Evolutionary conservation across 1,140 invertebrate genomes (phyloP).

Genomic region (Drosophila ananassae): DNA sequence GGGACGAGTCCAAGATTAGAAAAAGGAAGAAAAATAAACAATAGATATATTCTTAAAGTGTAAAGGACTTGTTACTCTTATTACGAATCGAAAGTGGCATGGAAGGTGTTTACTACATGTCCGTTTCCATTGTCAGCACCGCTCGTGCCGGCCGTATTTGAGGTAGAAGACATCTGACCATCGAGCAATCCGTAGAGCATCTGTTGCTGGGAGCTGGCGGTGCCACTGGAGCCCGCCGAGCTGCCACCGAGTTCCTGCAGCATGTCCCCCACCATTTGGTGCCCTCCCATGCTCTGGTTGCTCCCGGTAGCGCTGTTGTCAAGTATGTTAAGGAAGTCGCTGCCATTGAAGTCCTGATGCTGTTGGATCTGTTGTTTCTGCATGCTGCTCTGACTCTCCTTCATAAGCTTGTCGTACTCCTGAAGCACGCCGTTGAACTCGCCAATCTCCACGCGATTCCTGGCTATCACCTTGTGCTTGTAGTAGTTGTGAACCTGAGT

Average conservation of each 20-base stretch:
- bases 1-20: constrained; percentile 53
- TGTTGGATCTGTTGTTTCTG: constrained; percentile 53
- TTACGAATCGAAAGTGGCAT: constrained; percentile 41
- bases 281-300: constrained; percentile 53
- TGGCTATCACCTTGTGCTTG: constrained; percentile 77
- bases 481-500: constrained; percentile 82
- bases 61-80: background rate
- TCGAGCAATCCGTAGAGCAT: constrained; percentile 59
- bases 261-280: constrained; percentile 62
- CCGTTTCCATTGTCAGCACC: constrained; percentile 6
- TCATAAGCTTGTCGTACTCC: constrained; percentile 82
- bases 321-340: constrained; percentile 75
- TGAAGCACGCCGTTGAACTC: constrained; percentile 75
- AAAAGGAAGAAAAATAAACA: constrained; percentile 32
- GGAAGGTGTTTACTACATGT: constrained; percentile 18
- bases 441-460: constrained; percentile 72
- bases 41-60: constrained; percentile 2
- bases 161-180: constrained; percentile 44
- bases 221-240: constrained; percentile 54
- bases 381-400: constrained; percentile 81
- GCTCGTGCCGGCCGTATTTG: constrained; percentile 29
- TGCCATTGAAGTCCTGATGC: constrained; percentile 61
- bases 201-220: constrained; percentile 44
- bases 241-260: constrained; percentile 64
- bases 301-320: constrained; percentile 67